Evolutionary conservation across 2,113 vertebrate species (phyloP).

Genomic region (Delphinapterus leucas): DNA sequence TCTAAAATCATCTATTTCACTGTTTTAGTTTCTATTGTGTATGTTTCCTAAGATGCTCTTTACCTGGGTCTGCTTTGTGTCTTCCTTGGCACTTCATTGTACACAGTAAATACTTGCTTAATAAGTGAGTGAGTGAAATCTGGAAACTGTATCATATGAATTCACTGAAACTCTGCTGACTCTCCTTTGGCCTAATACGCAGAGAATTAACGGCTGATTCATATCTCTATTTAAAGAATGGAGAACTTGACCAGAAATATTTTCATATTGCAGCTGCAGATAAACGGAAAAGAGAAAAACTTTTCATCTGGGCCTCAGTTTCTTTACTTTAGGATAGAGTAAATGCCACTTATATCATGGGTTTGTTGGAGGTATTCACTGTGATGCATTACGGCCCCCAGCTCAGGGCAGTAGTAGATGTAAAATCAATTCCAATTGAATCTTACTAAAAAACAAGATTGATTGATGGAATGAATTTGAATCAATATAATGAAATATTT

Average conservation of each 20-base stretch:
- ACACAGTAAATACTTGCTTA: neutral
- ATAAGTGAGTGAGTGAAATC: neutral
- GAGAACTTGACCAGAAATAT: constrained; percentile 48
- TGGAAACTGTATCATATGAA: constrained; percentile 44
- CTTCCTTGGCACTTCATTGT: neutral
- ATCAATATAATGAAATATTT: neutral
- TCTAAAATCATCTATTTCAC: neutral
- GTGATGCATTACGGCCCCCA: neutral
- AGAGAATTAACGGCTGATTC: constrained; percentile 49
- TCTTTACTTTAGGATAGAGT: constrained; percentile 16
- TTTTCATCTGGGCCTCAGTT: neutral
- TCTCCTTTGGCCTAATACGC: constrained; percentile 9
- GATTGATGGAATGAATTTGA: neutral
- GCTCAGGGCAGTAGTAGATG: neutral
- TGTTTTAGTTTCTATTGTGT: neutral
- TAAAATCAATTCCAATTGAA: neutral
- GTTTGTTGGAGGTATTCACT: neutral
- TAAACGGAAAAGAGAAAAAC: neutral
- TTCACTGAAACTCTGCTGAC: neutral
- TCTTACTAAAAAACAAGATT: neutral
- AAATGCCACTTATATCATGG: neutral
- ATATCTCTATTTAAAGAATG: constrained; percentile 69
- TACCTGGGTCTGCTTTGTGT: neutral
- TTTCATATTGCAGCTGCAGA: constrained; percentile 19
- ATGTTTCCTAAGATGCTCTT: neutral